Percentiles rank a stretch among this genome's conserved stretches.
Evolutionary conservation across 1,140 invertebrate genomes (phyloP).

Genomic region (Diabrotica undecimpunctata): DNA sequence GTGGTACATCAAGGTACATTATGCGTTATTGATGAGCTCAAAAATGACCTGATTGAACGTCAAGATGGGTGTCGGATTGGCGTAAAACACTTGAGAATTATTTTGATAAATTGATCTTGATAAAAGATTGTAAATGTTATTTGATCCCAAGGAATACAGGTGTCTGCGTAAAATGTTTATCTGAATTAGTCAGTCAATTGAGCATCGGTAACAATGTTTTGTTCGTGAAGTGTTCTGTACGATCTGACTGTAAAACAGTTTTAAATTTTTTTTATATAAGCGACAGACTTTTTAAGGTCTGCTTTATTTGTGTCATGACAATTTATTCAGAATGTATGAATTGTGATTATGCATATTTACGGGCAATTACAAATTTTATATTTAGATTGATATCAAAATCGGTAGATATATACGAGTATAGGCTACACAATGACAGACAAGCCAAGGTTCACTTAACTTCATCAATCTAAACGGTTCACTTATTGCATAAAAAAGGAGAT

Average conservation of each 20-base stretch:
- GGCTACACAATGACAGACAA: too few species aligned
- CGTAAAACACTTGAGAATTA: background rate
- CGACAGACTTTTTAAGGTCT: too few species aligned
- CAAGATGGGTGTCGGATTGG: conserved; percentile 1
- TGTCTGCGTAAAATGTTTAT: background rate
- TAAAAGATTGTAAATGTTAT: conserved; percentile 1
- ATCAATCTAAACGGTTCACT: too few species aligned
- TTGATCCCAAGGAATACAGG: background rate
- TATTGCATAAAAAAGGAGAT: too few species aligned
- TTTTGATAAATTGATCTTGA: conserved; percentile 3
- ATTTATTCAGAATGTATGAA: background rate
- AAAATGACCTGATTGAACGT: conserved; percentile 1
- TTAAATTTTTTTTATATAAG: too few species aligned
- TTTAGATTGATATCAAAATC: too few species aligned
- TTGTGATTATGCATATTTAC: background rate
- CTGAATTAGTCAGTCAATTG: background rate
- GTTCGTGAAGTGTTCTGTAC: too few species aligned
- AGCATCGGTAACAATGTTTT: background rate
- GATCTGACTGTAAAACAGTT: too few species aligned
- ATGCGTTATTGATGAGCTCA: background rate
- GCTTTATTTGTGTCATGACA: too few species aligned
- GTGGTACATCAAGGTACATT: conserved; percentile 1
- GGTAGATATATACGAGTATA: too few species aligned
- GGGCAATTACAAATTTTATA: background rate
- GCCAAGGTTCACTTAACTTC: too few species aligned